Conservation (phyloP, 1,140 invertebrate genomes). For the Drosophila arizonae region DNA sequence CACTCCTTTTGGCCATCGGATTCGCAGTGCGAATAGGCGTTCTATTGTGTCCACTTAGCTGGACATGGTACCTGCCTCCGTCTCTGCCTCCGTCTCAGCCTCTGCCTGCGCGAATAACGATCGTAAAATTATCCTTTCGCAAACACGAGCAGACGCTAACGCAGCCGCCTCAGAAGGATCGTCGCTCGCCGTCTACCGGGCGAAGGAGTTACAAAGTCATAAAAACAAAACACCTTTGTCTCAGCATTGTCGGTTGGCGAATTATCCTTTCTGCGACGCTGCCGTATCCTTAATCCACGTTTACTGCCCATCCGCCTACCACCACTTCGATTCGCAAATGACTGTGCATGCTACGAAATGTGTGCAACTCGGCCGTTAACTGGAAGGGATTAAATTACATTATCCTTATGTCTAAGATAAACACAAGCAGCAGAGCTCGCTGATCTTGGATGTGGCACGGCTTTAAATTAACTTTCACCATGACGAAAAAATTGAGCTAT, state of each 20-base stretch:
- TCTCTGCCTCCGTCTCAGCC: constrained; percentile 4
- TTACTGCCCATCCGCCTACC: constrained; percentile 36
- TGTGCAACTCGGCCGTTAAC: constrained; percentile 28
- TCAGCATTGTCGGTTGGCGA: constrained; percentile 70
- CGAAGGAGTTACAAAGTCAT: constrained; percentile 81
- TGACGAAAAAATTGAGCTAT: background rate
- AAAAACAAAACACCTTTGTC: constrained; percentile 82
- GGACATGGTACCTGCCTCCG: constrained; percentile 63
- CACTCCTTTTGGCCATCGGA: constrained; percentile 54
- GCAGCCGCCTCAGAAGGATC: constrained; percentile 9
- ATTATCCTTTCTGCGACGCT: constrained; percentile 73
- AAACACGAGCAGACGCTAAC: constrained; percentile 48
- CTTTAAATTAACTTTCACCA: constrained; percentile 15
- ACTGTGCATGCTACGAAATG: constrained; percentile 10
- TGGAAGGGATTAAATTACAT: constrained; percentile 74
- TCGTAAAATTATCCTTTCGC: constrained; percentile 77
- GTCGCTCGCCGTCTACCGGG: constrained; percentile 36
- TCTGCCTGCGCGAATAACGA: constrained; percentile 52
- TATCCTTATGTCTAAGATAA: constrained; percentile 81
- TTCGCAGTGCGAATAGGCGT: constrained; percentile 73
- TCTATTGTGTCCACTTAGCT: constrained; percentile 74
- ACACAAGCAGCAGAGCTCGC: constrained; percentile 47
- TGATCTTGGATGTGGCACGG: background rate
- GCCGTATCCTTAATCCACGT: constrained; percentile 70
- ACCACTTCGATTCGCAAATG: constrained; percentile 62